These are phyloP conservation scores for Thereva nobilitata DNA, from an alignment of 2,888 invertebrate genomes.

Conservation along the genomic window DNA sequence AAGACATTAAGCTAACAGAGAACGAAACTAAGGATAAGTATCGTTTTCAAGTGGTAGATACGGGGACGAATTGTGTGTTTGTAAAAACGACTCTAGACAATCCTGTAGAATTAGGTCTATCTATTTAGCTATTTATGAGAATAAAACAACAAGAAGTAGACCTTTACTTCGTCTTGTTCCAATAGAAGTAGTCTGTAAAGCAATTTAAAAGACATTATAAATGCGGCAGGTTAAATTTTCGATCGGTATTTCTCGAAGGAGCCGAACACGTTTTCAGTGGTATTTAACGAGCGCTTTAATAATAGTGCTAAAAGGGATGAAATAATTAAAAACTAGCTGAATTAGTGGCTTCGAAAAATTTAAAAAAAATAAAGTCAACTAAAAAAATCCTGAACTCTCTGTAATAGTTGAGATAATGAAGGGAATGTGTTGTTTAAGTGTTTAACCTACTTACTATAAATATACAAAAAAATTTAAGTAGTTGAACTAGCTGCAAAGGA, in stretches of 20 bases:
- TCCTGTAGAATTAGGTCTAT: conserved; percentile 72
- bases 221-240: conserved; percentile 67
- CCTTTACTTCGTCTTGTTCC: conserved; percentile 81
- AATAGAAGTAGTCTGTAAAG: conserved; percentile 78
- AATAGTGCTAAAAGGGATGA: conserved; percentile 70
- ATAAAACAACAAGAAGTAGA: conserved; percentile 72
- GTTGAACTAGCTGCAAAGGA: conserved; percentile 60
- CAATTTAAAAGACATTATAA: conserved; percentile 76
- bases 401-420: conserved; percentile 84
- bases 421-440: conserved; percentile 76
- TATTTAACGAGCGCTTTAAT: conserved; percentile 80
- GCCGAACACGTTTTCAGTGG: conserved; percentile 73
- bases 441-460: conserved; percentile 77
- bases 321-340: conserved; percentile 75
- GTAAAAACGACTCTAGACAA: conserved; percentile 77
- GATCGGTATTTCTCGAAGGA: conserved; percentile 75
- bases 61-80: conserved; percentile 82
- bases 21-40: conserved; percentile 61
- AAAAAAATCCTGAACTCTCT: conserved; percentile 75
- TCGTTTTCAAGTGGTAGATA: conserved; percentile 75
- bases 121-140: conserved; percentile 73
- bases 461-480: conserved; percentile 86
- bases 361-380: conserved; percentile 76
- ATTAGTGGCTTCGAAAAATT: conserved; percentile 69
- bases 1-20: conserved; percentile 58